Conservation (phyloP, 2,888 invertebrate genomes). For the Melitaea athalia region DNA sequence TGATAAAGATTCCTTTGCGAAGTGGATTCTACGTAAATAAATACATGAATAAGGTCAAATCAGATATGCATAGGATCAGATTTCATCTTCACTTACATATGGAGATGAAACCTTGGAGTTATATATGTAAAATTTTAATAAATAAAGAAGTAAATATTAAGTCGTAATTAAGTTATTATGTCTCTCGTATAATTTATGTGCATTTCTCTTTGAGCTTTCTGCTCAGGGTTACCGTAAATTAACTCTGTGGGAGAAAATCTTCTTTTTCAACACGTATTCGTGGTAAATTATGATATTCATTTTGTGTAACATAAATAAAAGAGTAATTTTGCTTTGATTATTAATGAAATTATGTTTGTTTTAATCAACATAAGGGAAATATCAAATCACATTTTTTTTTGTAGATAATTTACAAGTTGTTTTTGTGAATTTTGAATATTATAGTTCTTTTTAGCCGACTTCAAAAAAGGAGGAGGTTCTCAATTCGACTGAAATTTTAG, state of each 20-base stretch:
- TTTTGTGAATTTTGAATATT: too few relatives aligned
- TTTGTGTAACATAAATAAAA: not conserved
- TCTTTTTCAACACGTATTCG: not conserved
- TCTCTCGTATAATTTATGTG: constrained; percentile 11
- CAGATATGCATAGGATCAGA: constrained; percentile 76
- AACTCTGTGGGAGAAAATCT: constrained; percentile 5
- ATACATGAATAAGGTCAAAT: constrained; percentile 74
- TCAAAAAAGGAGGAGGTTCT: too few relatives aligned
- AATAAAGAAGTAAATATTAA: not conserved
- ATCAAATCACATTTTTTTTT: too few relatives aligned
- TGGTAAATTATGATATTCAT: not conserved
- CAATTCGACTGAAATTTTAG: too few relatives aligned
- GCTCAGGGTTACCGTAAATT: constrained; percentile 9
- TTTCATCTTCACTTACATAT: constrained; percentile 33
- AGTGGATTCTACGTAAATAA: constrained; percentile 74
- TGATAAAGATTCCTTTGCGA: constrained; percentile 62
- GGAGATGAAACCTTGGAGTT: constrained; percentile 9
- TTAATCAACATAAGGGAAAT: not conserved
- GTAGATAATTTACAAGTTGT: too few relatives aligned
- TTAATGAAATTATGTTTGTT: not conserved
- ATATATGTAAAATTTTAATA: not conserved
- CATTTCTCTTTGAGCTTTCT: constrained; percentile 12
- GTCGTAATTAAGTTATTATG: constrained; percentile 21
- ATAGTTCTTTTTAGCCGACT: too few relatives aligned
- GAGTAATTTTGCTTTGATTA: not conserved